Evolutionary conservation across 64 coral and sea anemone species (phyloP), one percentile per base, ranked within the genome.

Genomic region (Stichodactyla mertensii): DNA sequence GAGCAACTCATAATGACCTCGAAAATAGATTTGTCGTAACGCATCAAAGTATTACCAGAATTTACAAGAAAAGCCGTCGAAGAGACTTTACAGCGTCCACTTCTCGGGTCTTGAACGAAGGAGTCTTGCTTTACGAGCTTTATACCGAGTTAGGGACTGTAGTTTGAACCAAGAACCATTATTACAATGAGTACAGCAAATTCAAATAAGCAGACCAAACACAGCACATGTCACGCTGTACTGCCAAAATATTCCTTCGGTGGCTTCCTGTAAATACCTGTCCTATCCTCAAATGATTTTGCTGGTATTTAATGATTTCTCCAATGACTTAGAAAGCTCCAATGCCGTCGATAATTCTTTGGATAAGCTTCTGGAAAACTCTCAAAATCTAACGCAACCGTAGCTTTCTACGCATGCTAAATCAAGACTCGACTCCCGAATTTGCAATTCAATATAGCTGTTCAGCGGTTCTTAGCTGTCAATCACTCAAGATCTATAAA

Each of bases 391-490:
- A 45, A 45, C 36, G 36, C 24, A 28, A n/a, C 12, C 22, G 69
- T 27, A 13, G 24, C 20, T 74, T 66, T 74, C 69, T 74, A 74
- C 69, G 69, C 69, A 74, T 74, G 69, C 69, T 74, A 74, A 81
- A 53, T 55, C 78, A 54, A 45, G 52, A 54, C 78, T 81, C 36
- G 16, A 55, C 36, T 5, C 7, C 13, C 28, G 11, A 54, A 80
- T 81, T 81, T 81, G 78, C 78, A 81, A 81, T 81, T 81, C 78
- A 81, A 81, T 81, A 23, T 81, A 74, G 69, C 69, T 74, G 78
- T 81, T 81, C 78, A 81, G 78, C 78, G 78, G 78, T 81, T 55
- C 78, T 55, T 22, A 19, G 78, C 52, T 81, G 78, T 81, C 78
- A 81, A 81, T 81, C 78, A 81, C 19, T 70, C 19, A 10, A 22